A percentile compares a stretch with the other conserved stretches of the same genome.
These are phyloP conservation scores for Papilio machaon DNA, from an alignment of 1,140 invertebrate genomes.

Conservation along the genomic window DNA sequence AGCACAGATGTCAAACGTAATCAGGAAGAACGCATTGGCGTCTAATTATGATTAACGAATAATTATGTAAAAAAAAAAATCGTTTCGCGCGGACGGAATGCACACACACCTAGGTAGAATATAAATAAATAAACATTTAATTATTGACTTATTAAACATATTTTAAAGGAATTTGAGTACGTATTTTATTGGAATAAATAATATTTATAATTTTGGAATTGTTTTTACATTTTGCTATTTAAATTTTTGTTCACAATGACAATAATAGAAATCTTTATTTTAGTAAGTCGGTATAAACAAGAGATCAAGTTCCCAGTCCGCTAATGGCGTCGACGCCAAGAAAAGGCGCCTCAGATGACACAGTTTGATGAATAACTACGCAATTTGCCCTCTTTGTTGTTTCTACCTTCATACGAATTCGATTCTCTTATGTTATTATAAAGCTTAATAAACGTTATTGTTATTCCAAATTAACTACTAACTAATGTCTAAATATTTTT, in stretches of 20 bases:
- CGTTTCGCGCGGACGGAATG: too few species aligned
- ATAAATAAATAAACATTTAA: too few species aligned
- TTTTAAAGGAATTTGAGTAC: too few species aligned
- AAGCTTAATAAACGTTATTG: neutral
- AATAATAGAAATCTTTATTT: conserved; percentile 2
- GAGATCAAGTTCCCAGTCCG: conserved; percentile 11
- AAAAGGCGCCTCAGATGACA: neutral
- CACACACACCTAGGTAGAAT: too few species aligned
- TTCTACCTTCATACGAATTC: neutral
- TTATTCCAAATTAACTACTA: neutral
- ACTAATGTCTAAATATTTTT: neutral
- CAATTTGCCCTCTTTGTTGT: neutral
- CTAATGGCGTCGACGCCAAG: conserved; percentile 6
- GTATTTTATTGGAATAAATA: too few species aligned
- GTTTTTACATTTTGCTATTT: neutral
- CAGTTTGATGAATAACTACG: conserved; percentile 1
- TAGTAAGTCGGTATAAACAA: neutral
- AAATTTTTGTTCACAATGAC: neutral
- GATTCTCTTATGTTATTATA: neutral
- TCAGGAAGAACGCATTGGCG: too few species aligned
- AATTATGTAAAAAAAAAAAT: too few species aligned
- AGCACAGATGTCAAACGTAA: too few species aligned
- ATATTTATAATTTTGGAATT: too few species aligned
- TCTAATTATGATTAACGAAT: too few species aligned
- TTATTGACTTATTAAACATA: too few species aligned